phyloP scores from a whole-genome alignment of 92 coral and sea anemone species.

The Zoanthus sansibaricus region DNA sequence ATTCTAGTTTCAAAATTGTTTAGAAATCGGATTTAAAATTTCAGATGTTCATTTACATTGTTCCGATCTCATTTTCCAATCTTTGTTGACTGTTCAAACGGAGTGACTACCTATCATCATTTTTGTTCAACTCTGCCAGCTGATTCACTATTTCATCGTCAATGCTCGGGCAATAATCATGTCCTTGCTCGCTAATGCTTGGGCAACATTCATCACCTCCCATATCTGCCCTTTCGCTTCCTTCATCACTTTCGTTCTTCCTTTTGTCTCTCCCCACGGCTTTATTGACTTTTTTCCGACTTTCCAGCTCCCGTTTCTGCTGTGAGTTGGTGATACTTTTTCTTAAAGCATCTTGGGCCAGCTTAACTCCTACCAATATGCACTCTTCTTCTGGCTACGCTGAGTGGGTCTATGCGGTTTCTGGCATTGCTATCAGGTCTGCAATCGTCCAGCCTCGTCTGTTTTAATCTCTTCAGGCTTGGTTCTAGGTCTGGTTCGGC shows the following conservation, averaged over 20 bases:
- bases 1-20: slow-evolving; percentile 1
- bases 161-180: not conserved
- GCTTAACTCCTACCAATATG: slow-evolving; percentile 43
- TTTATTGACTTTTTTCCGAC: not conserved
- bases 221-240: not conserved
- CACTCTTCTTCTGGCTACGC: slow-evolving; percentile 48
- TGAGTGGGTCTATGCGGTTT: slow-evolving; percentile 31
- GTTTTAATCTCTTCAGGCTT: slow-evolving; percentile 42
- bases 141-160: not conserved
- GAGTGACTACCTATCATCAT: not conserved
- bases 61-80: not conserved
- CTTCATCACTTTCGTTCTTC: not conserved
- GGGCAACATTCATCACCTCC: not conserved
- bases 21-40: not conserved
- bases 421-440: slow-evolving; percentile 7
- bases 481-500: slow-evolving; percentile 1
- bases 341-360: slow-evolving; percentile 52
- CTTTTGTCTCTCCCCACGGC: slow-evolving; percentile 2
- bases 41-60: not conserved
- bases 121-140: slow-evolving; percentile 10
- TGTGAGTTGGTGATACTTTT: slow-evolving; percentile 27
- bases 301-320: slow-evolving; percentile 18
- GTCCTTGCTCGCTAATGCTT: not conserved
- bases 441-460: slow-evolving; percentile 35
- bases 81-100: not conserved